Percentiles rank a stretch among this genome's conserved stretches.
Evolutionary conservation across 2,797 vertebrate species (phyloP).

Genomic region (Periparus ater): DNA sequence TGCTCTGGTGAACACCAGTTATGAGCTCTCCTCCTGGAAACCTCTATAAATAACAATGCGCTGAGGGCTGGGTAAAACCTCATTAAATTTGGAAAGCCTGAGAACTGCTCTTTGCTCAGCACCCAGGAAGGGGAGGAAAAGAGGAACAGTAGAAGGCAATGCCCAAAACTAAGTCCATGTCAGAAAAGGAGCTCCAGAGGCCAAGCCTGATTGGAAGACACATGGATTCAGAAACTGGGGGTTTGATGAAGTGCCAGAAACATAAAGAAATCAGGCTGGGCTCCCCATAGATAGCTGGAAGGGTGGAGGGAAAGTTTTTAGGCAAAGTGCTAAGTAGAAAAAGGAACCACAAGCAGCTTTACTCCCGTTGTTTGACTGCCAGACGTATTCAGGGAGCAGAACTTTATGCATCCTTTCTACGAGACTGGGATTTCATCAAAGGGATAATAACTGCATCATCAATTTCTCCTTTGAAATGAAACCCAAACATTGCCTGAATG

Average conservation of each 20-base stretch:
- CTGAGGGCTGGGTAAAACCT: background rate
- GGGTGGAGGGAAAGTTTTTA: background rate
- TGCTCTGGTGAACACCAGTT: background rate
- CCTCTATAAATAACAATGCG: background rate
- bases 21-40: background rate
- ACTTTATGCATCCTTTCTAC: background rate
- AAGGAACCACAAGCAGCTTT: constrained; percentile 13
- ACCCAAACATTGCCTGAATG: constrained; percentile 45
- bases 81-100: background rate
- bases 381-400: constrained; percentile 11
- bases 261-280: background rate
- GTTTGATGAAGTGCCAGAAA: background rate
- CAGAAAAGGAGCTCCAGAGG: background rate
- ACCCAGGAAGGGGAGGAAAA: background rate
- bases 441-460: constrained; percentile 55
- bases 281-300: background rate
- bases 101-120: background rate
- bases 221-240: background rate
- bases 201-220: background rate
- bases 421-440: constrained; percentile 27
- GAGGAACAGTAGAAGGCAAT: background rate
- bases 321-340: background rate
- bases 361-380: background rate
- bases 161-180: background rate
- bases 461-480: constrained; percentile 37